A percentile compares a stretch with the other conserved stretches of the same genome.
These are phyloP conservation scores for Leucophenga varia DNA, from an alignment of 1,140 invertebrate genomes.

Conservation along the genomic window DNA sequence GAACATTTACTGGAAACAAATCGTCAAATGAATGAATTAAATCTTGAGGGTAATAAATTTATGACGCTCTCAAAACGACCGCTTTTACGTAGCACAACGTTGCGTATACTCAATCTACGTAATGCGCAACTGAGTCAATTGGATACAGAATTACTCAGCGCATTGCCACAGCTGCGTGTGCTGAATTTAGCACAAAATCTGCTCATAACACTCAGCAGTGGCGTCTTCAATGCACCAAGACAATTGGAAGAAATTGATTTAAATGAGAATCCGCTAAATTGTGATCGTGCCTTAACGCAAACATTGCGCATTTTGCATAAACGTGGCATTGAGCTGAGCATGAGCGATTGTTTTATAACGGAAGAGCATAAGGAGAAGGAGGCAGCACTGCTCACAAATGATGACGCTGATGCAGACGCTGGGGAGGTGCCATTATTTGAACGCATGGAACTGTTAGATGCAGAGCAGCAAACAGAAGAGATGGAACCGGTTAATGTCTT, in stretches of 20 bases:
- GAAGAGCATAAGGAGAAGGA: slow-evolving; percentile 4
- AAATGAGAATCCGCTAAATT: slow-evolving; percentile 43
- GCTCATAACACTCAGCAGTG: slow-evolving; percentile 32
- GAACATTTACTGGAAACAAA: slow-evolving; percentile 42
- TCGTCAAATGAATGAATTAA: slow-evolving; percentile 26
- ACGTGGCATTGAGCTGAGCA: slow-evolving; percentile 26
- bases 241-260: slow-evolving; percentile 33
- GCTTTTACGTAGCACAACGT: slow-evolving; percentile 27
- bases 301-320: slow-evolving; percentile 27
- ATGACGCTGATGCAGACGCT: neutral
- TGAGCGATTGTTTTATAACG: slow-evolving; percentile 39
- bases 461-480: neutral
- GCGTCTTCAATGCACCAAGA: slow-evolving; percentile 27
- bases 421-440: slow-evolving; percentile 10
- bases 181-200: slow-evolving; percentile 45
- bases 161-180: slow-evolving; percentile 33
- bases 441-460: slow-evolving; percentile 24
- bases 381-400: slow-evolving; percentile 9
- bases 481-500: too few relatives aligned
- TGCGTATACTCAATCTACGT: slow-evolving; percentile 37
- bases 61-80: slow-evolving; percentile 27
- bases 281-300: slow-evolving; percentile 31
- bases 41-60: slow-evolving; percentile 47
- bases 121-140: slow-evolving; percentile 46
- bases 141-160: slow-evolving; percentile 21